Percentiles rank a stretch among this genome's conserved stretches.
phyloP scores from a whole-genome alignment of 2,888 invertebrate genomes.

The Aromia moschata region DNA sequence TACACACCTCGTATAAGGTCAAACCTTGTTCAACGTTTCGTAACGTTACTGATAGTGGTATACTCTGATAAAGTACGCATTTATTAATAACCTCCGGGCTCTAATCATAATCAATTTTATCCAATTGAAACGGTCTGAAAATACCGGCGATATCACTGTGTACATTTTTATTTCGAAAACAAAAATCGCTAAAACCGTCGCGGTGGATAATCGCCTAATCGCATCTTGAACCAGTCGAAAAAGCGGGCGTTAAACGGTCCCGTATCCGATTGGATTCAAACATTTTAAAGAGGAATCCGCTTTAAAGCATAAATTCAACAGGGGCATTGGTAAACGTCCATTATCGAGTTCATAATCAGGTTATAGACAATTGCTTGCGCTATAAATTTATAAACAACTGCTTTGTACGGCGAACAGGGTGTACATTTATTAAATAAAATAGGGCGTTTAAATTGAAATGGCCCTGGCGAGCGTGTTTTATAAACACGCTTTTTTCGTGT shows the following conservation, averaged over 20 bases:
- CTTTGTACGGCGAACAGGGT: constrained; percentile 2
- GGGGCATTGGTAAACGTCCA: constrained; percentile 7
- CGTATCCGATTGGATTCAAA: neutral
- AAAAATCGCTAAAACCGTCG: no score
- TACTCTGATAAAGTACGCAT: no score
- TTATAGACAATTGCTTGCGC: constrained; percentile 11
- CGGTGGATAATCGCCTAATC: no score
- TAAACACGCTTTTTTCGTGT: no score
- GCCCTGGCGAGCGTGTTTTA: neutral
- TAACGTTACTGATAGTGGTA: no score
- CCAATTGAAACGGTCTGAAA: no score
- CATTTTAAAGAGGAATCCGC: constrained; percentile 7
- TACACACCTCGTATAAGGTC: no score
- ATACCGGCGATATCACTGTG: no score
- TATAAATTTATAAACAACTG: constrained; percentile 16
- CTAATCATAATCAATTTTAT: no score
- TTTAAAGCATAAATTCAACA: constrained; percentile 10
- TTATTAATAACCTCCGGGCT: no score
- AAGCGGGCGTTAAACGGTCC: neutral
- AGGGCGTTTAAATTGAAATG: neutral
- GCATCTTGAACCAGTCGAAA: neutral
- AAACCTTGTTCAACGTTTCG: no score
- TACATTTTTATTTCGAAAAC: no score
- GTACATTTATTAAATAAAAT: constrained; percentile 5
- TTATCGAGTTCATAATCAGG: constrained; percentile 17